A percentile compares a stretch with the other conserved stretches of the same genome.
Conservation (phyloP, 2,888 invertebrate genomes). For the Serrognathus titanus region DNA sequence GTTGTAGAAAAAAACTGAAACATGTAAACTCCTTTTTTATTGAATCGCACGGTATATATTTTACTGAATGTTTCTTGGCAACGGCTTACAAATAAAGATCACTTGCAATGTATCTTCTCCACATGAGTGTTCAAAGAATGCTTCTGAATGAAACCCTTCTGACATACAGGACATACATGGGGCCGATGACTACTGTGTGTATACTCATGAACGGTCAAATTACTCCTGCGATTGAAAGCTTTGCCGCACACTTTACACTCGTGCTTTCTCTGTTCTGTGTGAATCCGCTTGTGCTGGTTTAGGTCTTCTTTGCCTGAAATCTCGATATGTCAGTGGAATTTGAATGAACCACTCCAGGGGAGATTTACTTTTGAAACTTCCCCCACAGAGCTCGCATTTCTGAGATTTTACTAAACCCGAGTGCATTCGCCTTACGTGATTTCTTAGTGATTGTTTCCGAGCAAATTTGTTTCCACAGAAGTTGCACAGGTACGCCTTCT, state of each 20-base stretch:
- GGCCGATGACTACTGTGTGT: neutral
- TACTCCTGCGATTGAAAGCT: neutral
- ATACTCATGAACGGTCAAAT: neutral
- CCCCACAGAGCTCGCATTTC: constrained; percentile 5
- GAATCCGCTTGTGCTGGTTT: neutral
- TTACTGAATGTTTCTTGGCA: too few relatives aligned
- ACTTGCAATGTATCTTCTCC: neutral
- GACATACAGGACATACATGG: neutral
- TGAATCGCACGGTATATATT: too few relatives aligned
- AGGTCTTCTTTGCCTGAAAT: neutral
- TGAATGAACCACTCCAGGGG: too few relatives aligned
- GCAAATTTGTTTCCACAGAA: constrained; percentile 12
- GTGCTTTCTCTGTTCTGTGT: neutral
- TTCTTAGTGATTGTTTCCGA: constrained; percentile 4
- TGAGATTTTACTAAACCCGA: neutral
- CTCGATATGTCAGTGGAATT: too few relatives aligned
- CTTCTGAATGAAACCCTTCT: neutral
- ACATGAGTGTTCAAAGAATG: neutral
- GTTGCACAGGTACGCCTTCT: constrained; percentile 11
- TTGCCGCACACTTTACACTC: neutral
- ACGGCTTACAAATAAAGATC: too few relatives aligned
- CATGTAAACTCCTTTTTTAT: too few relatives aligned
- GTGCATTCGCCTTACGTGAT: constrained; percentile 9
- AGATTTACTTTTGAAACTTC: neutral
- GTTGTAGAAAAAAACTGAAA: too few relatives aligned